Evolutionary conservation across 2,888 invertebrate species (phyloP).

Genomic region (Drosophila mulleri): DNA sequence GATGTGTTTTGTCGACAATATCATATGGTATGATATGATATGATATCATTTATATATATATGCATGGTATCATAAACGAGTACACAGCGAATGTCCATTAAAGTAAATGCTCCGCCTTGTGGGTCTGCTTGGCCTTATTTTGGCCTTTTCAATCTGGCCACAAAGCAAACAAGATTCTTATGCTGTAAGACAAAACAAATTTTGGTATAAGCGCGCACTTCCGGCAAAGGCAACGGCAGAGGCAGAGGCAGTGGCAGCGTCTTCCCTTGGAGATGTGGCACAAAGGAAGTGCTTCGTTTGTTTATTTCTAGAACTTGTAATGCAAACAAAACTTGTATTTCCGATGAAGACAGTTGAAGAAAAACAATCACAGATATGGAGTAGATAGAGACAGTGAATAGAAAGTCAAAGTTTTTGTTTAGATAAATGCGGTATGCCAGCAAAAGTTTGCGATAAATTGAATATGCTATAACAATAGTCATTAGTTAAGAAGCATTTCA

Average conservation of each 20-base stretch:
- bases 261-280: conserved; percentile 9
- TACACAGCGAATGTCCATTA: conserved; percentile 37
- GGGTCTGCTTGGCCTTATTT: background rate
- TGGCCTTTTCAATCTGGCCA: conserved; percentile 29
- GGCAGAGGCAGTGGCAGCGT: conserved; percentile 26
- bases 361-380: conserved; percentile 1
- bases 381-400: background rate
- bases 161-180: conserved; percentile 40
- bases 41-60: background rate
- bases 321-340: conserved; percentile 30
- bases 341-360: conserved; percentile 1
- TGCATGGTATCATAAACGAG: conserved; percentile 37
- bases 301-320: conserved; percentile 27
- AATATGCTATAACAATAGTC: background rate
- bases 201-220: conserved; percentile 59
- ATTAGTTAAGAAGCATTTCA: background rate
- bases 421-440: background rate
- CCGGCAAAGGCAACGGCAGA: conserved; percentile 26
- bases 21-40: conserved; percentile 14
- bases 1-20: conserved; percentile 42
- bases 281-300: conserved; percentile 33
- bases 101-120: conserved; percentile 16
- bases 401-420: background rate
- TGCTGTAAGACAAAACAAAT: conserved; percentile 59
- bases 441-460: background rate